A percentile compares a stretch with the other conserved stretches of the same genome.
These are phyloP conservation scores for Gymnarchus niloticus DNA, from an alignment of 2,113 vertebrate genomes.

Conservation along the genomic window DNA sequence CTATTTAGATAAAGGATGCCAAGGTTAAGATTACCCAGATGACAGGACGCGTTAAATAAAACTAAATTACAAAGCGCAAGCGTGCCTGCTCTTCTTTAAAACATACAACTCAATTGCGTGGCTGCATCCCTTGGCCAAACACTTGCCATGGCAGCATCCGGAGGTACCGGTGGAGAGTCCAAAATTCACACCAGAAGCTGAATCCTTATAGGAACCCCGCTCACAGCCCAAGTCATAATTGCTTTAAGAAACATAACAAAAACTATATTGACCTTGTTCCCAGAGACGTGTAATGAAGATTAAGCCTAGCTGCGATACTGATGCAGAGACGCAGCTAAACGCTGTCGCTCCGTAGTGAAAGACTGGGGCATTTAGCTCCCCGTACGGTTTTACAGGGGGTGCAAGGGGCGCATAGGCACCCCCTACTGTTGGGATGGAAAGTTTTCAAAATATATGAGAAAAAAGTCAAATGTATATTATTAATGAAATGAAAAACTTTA, in stretches of 20 bases:
- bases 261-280: not conserved
- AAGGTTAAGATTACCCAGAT: not conserved
- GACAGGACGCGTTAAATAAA: not conserved
- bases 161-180: not conserved
- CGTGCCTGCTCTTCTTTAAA: not conserved
- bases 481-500: too few relatives aligned
- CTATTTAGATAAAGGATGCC: not conserved
- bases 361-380: not conserved
- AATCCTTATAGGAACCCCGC: not conserved
- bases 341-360: not conserved
- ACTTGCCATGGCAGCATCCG: not conserved
- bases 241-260: not conserved
- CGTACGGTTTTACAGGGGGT: too few relatives aligned
- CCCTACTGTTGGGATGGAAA: not conserved
- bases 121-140: not conserved
- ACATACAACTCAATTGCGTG: not conserved
- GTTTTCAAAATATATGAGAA: not conserved
- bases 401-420: not conserved
- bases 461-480: too few relatives aligned
- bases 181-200: not conserved
- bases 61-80: not conserved
- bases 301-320: not conserved
- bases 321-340: not conserved
- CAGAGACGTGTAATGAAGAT: not conserved
- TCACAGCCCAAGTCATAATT: not conserved